These are phyloP conservation scores for Telmatherina bonti DNA, from an alignment of 2,797 vertebrate genomes.

Conservation along the genomic window DNA sequence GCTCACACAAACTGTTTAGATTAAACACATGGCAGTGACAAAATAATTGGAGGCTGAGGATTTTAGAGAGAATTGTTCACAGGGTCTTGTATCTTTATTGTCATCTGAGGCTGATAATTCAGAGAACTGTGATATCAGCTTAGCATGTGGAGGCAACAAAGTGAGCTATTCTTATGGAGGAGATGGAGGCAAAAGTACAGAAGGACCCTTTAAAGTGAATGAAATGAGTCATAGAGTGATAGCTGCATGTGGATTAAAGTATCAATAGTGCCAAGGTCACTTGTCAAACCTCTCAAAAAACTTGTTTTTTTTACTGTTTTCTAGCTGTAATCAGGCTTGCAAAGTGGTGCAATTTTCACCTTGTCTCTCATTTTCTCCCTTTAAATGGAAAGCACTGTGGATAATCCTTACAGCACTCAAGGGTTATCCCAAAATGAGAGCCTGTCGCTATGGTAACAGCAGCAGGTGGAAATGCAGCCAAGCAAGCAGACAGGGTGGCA, in stretches of 20 bases:
- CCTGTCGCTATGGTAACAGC: conserved; percentile 70
- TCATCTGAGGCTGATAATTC: conserved; percentile 43
- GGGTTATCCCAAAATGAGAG: conserved; percentile 64
- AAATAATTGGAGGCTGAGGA: conserved; percentile 48
- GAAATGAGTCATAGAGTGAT: conserved; percentile 13
- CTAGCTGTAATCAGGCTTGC: conserved; percentile 30
- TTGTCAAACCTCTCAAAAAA: not conserved
- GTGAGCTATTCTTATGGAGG: conserved; percentile 26
- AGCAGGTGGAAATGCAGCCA: conserved; percentile 66
- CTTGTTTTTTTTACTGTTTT: not conserved
- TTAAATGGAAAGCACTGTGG: conserved; percentile 30
- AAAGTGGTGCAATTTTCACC: conserved; percentile 51
- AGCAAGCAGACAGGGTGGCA: conserved; percentile 31
- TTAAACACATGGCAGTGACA: conserved; percentile 38
- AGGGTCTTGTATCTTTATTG: conserved; percentile 44
- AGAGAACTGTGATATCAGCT: conserved; percentile 37
- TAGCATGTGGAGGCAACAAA: conserved; percentile 32
- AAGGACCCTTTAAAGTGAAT: conserved; percentile 14
- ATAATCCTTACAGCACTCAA: conserved; percentile 39
- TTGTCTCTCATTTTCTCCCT: conserved; percentile 23
- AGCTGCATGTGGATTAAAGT: conserved; percentile 11
- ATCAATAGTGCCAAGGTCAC: conserved; percentile 9
- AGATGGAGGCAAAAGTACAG: not conserved
- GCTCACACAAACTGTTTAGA: conserved; percentile 13
- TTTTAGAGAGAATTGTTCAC: conserved; percentile 37